Evolutionary conservation across 2,888 invertebrate species (phyloP).

Genomic region (Esperia sulphurella): DNA sequence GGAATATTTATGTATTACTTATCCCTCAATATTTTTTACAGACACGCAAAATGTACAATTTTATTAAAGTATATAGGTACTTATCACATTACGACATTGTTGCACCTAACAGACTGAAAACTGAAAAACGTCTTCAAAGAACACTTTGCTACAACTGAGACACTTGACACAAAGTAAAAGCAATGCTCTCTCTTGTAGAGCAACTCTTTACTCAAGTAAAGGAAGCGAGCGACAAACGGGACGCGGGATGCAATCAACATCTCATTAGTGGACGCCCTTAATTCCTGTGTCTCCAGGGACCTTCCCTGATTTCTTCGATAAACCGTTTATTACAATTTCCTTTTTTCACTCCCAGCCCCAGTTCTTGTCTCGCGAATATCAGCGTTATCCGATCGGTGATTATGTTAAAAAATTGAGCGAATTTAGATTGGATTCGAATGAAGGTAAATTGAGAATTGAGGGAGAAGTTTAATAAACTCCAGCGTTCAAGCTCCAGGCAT

Average conservation of each 20-base stretch:
- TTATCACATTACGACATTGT: too few relatives aligned
- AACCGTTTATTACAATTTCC: slow-evolving; percentile 63
- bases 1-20: too few relatives aligned
- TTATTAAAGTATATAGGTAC: too few relatives aligned
- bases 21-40: too few relatives aligned
- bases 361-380: slow-evolving; percentile 51
- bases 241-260: slow-evolving; percentile 72
- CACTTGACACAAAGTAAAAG: neutral
- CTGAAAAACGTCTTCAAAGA: neutral
- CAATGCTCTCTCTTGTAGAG: neutral
- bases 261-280: slow-evolving; percentile 70
- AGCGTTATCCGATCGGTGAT: slow-evolving; percentile 51
- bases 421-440: slow-evolving; percentile 47
- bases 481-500: neutral
- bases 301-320: slow-evolving; percentile 61
- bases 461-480: slow-evolving; percentile 43
- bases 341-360: slow-evolving; percentile 27
- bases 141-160: neutral
- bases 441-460: slow-evolving; percentile 45
- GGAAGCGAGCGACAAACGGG: slow-evolving; percentile 53
- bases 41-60: too few relatives aligned
- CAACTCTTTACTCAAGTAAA: neutral
- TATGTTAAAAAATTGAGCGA: slow-evolving; percentile 57
- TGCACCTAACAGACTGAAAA: neutral
- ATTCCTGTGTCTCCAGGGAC: slow-evolving; percentile 52